Evolutionary conservation across 1,140 invertebrate genomes (phyloP).

Genomic region (Ganaspis sp.): DNA sequence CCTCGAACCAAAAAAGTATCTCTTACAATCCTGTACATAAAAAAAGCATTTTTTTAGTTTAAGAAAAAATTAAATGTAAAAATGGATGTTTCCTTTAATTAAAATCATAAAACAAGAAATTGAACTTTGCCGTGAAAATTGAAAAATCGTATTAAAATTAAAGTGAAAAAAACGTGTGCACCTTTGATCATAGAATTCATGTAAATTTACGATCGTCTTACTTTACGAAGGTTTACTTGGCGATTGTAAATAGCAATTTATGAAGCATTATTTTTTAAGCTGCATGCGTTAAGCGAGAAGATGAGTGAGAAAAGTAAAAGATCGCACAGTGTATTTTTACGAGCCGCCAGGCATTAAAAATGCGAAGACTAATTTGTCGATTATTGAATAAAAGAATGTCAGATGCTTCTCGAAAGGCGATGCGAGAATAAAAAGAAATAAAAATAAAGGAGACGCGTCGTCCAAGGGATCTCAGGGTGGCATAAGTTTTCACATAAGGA

Average conservation of each 20-base stretch:
- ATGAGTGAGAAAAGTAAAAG: slow-evolving; percentile 11
- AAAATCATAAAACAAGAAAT: background rate
- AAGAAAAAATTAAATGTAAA: no score
- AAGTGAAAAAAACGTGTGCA: background rate
- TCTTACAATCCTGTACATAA: no score
- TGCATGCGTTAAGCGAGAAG: background rate
- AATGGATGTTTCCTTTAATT: no score
- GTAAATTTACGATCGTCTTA: background rate
- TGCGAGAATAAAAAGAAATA: background rate
- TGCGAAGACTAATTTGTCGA: slow-evolving; percentile 11
- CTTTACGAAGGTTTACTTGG: background rate
- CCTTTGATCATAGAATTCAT: background rate
- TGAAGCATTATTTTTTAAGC: background rate
- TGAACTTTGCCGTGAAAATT: no score
- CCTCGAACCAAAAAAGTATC: no score
- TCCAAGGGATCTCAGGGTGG: background rate
- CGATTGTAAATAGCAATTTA: background rate
- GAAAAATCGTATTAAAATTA: background rate
- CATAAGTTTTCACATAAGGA: slow-evolving; percentile 18
- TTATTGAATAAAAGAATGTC: slow-evolving; percentile 31
- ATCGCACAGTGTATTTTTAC: background rate
- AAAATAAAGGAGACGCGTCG: background rate
- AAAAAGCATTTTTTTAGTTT: no score
- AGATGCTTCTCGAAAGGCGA: background rate
- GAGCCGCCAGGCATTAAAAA: background rate